These are phyloP conservation scores for Myotis pilosus DNA, from an alignment of 2,797 vertebrate genomes.

Conservation along the genomic window DNA sequence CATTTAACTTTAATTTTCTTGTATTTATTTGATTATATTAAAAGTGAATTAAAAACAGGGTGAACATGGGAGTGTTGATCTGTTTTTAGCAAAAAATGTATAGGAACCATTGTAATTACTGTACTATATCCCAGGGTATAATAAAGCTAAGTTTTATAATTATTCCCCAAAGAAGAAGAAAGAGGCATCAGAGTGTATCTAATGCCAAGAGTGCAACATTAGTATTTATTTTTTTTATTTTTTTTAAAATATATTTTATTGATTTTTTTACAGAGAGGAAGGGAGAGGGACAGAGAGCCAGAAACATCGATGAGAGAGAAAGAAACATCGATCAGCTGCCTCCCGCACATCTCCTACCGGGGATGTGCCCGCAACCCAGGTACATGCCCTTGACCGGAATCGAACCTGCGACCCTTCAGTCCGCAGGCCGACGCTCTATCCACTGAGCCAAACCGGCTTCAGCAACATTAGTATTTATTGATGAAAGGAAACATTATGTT, in stretches of 20 bases:
- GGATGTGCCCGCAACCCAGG: too few relatives aligned
- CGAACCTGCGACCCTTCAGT: too few relatives aligned
- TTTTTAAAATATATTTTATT: too few relatives aligned
- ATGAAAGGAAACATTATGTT: background rate
- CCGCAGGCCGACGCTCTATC: too few relatives aligned
- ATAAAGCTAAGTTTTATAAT: background rate
- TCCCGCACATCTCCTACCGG: too few relatives aligned
- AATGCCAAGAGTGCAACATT: background rate
- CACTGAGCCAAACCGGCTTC: too few relatives aligned
- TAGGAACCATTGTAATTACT: background rate
- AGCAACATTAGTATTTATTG: background rate
- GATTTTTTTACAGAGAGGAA: too few relatives aligned
- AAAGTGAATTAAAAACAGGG: background rate
- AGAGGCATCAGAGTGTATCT: background rate
- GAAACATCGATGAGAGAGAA: too few relatives aligned
- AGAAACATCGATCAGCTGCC: too few relatives aligned
- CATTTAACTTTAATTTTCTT: background rate
- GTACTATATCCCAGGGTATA: background rate
- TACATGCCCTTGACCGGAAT: too few relatives aligned
- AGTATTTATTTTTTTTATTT: background rate
- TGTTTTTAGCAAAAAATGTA: background rate
- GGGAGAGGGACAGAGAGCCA: too few relatives aligned
- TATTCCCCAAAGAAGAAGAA: background rate
- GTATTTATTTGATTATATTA: constrained; percentile 9
- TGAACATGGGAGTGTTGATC: background rate